A percentile compares a stretch with the other conserved stretches of the same genome.
Evolutionary conservation across 1,140 invertebrate genomes (phyloP).

Genomic region (Gonioctena quinquepunctata): DNA sequence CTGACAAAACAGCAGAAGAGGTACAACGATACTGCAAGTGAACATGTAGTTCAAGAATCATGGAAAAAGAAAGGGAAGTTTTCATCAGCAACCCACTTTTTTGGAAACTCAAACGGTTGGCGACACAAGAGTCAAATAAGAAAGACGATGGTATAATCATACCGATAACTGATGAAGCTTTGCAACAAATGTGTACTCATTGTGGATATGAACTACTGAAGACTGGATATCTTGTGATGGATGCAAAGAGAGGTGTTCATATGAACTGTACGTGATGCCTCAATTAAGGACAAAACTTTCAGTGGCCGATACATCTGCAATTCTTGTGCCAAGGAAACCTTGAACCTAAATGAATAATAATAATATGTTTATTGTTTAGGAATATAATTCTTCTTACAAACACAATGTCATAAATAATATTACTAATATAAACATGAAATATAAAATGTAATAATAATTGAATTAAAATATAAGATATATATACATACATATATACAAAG

Average conservation of each 20-base stretch:
- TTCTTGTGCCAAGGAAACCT: neutral
- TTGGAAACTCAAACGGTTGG: neutral
- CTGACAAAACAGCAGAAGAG: neutral
- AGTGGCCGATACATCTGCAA: neutral
- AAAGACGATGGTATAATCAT: neutral
- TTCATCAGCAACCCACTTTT: neutral
- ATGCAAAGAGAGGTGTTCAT: neutral
- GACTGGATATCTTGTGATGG: conserved; percentile 17
- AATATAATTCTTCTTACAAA: too few relatives aligned
- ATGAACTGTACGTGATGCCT: conserved; percentile 1
- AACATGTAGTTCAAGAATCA: neutral
- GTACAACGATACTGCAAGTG: neutral
- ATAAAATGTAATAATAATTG: too few relatives aligned
- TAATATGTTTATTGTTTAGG: too few relatives aligned
- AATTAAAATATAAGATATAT: too few relatives aligned
- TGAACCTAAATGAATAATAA: too few relatives aligned
- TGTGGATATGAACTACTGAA: too few relatives aligned
- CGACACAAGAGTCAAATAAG: neutral
- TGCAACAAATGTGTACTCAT: neutral
- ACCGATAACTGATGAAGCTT: neutral
- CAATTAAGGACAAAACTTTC: too few relatives aligned
- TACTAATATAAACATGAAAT: too few relatives aligned
- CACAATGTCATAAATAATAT: too few relatives aligned
- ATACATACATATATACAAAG: too few relatives aligned
- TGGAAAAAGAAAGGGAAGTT: neutral